phyloP scores from a whole-genome alignment of 1,140 invertebrate species.

The Apis cerana region DNA sequence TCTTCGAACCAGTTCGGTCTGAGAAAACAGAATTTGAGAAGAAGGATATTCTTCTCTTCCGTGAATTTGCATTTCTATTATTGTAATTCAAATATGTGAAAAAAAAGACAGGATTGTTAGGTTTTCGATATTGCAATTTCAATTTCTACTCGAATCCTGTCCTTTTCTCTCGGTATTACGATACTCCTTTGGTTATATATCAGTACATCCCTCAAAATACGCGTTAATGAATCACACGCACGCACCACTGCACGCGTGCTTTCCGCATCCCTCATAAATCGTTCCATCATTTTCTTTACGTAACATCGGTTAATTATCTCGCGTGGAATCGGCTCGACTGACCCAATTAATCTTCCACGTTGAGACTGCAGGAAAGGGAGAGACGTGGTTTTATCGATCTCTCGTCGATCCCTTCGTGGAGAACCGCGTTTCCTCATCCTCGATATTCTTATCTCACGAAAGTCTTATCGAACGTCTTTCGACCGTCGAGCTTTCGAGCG shows the following conservation, averaged over 20 bases:
- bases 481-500: neutral
- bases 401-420: neutral
- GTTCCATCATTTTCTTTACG: slow-evolving; percentile 33
- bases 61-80: too few relatives aligned
- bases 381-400: slow-evolving; percentile 36
- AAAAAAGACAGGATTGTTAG: too few relatives aligned
- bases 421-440: neutral
- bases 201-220: too few relatives aligned
- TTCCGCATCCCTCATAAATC: neutral
- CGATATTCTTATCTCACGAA: neutral
- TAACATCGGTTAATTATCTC: slow-evolving; percentile 59
- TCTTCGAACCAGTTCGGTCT: too few relatives aligned
- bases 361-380: neutral
- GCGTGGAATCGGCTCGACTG: slow-evolving; percentile 20
- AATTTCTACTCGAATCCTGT: too few relatives aligned
- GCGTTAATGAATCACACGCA: too few relatives aligned
- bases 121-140: too few relatives aligned
- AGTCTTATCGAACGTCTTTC: neutral
- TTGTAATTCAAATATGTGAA: too few relatives aligned
- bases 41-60: too few relatives aligned
- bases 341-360: slow-evolving; percentile 56
- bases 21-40: neutral
- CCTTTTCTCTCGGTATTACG: too few relatives aligned
- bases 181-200: too few relatives aligned
- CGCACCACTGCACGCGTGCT: neutral